Conservation (phyloP, 2,888 invertebrate genomes). For the Eulithis prunata region DNA sequence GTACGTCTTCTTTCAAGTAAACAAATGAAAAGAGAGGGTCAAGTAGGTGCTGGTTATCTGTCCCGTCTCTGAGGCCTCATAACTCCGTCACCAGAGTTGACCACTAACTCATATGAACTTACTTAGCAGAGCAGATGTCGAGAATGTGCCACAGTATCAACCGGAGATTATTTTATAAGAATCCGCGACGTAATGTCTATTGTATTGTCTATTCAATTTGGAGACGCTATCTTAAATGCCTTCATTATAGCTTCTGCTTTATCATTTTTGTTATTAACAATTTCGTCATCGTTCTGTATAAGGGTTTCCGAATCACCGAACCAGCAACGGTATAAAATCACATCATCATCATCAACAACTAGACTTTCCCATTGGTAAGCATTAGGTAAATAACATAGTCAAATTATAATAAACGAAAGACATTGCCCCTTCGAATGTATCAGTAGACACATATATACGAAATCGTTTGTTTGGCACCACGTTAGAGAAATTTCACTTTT, state of each 20-base stretch:
- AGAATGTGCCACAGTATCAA: constrained; percentile 14
- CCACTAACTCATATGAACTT: too few relatives aligned
- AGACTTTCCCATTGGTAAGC: too few relatives aligned
- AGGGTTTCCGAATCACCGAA: not conserved
- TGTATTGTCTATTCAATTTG: constrained; percentile 46
- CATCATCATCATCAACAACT: not conserved
- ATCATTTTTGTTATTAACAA: constrained; percentile 25
- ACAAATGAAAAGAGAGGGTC: too few relatives aligned
- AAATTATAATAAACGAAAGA: not conserved
- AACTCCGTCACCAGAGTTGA: too few relatives aligned
- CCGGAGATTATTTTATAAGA: constrained; percentile 37
- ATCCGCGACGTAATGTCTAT: constrained; percentile 55
- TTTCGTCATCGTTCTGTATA: constrained; percentile 13
- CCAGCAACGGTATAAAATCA: not conserved
- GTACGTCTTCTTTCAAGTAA: too few relatives aligned
- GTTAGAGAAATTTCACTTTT: constrained; percentile 28
- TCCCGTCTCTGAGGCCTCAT: too few relatives aligned
- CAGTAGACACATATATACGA: not conserved
- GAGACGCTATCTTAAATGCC: constrained; percentile 35
- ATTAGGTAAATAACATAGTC: too few relatives aligned
- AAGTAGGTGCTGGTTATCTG: too few relatives aligned
- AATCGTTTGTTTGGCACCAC: constrained; percentile 8
- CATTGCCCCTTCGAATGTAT: not conserved
- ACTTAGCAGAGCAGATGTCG: too few relatives aligned
- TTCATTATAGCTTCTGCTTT: constrained; percentile 31